Base-by-base conservation (phyloP, 2,113 vertebrate genomes). In the Brevimyrus niger region DNA sequence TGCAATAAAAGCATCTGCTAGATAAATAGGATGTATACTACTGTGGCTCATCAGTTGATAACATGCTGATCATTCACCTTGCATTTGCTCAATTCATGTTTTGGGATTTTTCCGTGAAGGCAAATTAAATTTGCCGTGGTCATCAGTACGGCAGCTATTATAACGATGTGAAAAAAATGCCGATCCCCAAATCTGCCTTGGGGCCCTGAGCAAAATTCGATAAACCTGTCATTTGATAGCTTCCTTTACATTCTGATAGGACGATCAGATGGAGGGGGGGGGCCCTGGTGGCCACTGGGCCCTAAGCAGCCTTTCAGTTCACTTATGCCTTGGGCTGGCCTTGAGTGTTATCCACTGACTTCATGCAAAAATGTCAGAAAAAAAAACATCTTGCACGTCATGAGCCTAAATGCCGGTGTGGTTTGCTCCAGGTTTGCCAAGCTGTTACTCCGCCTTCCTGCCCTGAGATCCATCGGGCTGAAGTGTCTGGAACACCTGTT, bases 401-500 rank as follows among this genome's bases (percentile, higher is more conserved):
- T 47, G 44, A 46, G 38, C 38, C 47, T 80, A 80, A 80, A 47
- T 84, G 44, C 38, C 23, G 38, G 35, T 10, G 8, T 47, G 82
- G 35, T 84, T 46, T 47, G 8, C n/a, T 46, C 38, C 96, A 99
- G 98, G 96, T 99, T 99, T 0, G 98, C 98, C 73, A 99, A 99
- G 94, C 97, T 99, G 91, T 94, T 99, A 92, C 96, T 99, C 1
- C 97, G 98, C 83, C 96, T 99, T 91, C 98, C 98, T 0, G 98
- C 98, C 1, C 97, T 99, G 69, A 98, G 98, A 9, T 99, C 98
- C 92, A 99, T 99, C 4, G 98, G 98, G 90, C 97, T 99, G 84
- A 99, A 99, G 95, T 99, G 98, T 95, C 95, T 99, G 94, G 98
- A 99, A 93, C 98, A 99, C 91, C 96, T 99, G 80, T 99, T 99